Evolutionary conservation across 2,113 vertebrate species (phyloP), one percentile per base, ranked within the genome.

Genomic region (Lasiurus borealis): DNA sequence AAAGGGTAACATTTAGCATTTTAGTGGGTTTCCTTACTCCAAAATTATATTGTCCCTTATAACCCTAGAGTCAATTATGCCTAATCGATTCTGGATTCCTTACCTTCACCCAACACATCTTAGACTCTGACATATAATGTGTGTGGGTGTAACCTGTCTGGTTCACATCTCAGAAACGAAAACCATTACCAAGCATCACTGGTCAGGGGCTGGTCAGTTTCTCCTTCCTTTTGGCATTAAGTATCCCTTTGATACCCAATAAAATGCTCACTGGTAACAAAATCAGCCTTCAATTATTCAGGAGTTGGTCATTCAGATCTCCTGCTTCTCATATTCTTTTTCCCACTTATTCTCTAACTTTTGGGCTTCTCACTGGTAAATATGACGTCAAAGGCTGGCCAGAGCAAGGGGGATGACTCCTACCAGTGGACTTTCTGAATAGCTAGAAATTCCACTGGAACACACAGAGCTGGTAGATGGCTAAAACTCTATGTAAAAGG

Each of bases 221-320:
- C 34, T 90, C 64, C 10, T 44, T 85, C 71, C 36, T 93, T 71
- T 66, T 52, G 50, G 50, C 40, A 77, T 31, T 69, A 75, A 85
- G 50, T 46, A 13, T 54, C 21, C 71, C 19, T 94, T 25, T 81
- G 68, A 46, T 16, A 93, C 21, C 40, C 69, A 83, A 69, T 72
- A 91, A 96, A 85, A 92, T 90, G 72, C 23, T 85, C 62, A 73
- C 29, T 4, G 0, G 88, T 88, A 83, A 89, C 27, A 91, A 85
- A 85, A 84, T 12, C 50, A 69, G n/a, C 25, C 44, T 85, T 95
- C 36, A 92, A 6, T 93, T 84, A 92, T 50, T 88, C 50, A 88
- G 46, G 40, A 71, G 15, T 50, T 86, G 57, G 23, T 59, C 75
- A 87, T 25, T 76, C 72, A 95, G 36, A 81, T 72, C 9, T n/a